Evolutionary conservation across 2,797 vertebrate genomes (phyloP), one percentile per base, ranked within the genome.

Genomic region (Lacerta bilineata): DNA sequence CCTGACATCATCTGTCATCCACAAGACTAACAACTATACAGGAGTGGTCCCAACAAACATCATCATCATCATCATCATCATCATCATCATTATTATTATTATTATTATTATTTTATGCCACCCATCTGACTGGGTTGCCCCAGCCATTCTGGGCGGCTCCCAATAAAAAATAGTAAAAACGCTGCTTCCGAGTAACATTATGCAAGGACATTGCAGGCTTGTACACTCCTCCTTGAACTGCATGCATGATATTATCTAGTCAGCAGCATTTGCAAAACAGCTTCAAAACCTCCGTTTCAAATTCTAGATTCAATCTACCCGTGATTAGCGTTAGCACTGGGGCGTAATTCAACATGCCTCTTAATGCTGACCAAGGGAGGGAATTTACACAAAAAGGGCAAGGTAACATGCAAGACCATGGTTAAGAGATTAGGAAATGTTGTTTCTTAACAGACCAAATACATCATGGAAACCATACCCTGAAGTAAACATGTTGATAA

Each of bases 401-500:
- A 55, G 77, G 10, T 11, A n/a, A 3, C 3, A 50, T 50, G 3
- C 50, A 79, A 79, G 17, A 41, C 74, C 39, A 74, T 76, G 39
- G 74, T 25, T 41, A 76, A 76, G 74, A 13, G 8, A 76, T 25
- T 23, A 43, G 74, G 36, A 76, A 76, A 41, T 41, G 17, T 76
- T 41, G n/a, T 79, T 46, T 50, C 29, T 18, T 39, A 8, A 41
- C 36, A 41, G 39, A 25, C 77, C 46, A 79, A 55, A 50, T n/a
- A 41, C 15, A n/a, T 18, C 27, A 79, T 43, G 9, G 25, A 76
- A 23, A 76, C 2, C 23, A 72, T 72, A 72, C 15, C n/a, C 11
- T 25, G 27, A 5, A 71, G n/a, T 71, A 71, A 71, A 71, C 90
- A 92, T 93, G 84, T 87, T 23, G 46, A 75, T 23, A 75, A 55